Evolutionary conservation across 2,888 invertebrate genomes (phyloP).

Genomic region (Sepiola atlantica): DNA sequence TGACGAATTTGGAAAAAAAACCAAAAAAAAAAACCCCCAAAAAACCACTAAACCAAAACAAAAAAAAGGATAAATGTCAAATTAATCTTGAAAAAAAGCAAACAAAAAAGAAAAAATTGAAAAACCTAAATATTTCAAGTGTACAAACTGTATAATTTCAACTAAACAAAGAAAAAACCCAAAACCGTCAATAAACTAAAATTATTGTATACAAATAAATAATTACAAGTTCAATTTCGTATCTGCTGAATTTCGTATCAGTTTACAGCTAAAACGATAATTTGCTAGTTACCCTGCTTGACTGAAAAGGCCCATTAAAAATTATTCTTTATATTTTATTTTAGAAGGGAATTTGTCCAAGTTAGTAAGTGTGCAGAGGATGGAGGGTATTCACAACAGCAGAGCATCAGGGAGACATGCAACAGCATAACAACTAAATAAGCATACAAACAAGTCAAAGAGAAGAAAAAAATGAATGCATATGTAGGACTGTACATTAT

Average conservation of each 20-base stretch:
- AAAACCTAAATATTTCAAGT: neutral
- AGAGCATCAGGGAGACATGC: neutral
- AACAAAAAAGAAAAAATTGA: neutral
- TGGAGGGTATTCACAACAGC: neutral
- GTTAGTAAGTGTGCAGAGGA: slow-evolving; percentile 32
- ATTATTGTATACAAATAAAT: neutral
- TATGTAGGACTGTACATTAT: no score
- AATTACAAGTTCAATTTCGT: neutral
- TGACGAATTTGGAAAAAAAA: no score
- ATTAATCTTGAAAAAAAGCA: no score
- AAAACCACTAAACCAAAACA: no score
- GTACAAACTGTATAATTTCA: neutral
- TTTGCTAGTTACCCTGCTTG: neutral
- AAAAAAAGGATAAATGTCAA: no score
- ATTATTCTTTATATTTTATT: neutral
- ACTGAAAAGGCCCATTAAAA: neutral
- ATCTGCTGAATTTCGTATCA: neutral
- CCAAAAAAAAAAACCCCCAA: no score
- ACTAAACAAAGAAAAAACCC: neutral
- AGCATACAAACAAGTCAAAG: slow-evolving; percentile 2
- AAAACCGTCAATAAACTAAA: neutral
- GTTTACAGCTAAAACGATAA: neutral
- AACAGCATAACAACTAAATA: slow-evolving; percentile 3
- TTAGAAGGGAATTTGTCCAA: neutral
- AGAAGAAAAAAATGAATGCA: neutral